phyloP scores from a whole-genome alignment of 2,888 invertebrate genomes.

The Drosophila mimica region DNA sequence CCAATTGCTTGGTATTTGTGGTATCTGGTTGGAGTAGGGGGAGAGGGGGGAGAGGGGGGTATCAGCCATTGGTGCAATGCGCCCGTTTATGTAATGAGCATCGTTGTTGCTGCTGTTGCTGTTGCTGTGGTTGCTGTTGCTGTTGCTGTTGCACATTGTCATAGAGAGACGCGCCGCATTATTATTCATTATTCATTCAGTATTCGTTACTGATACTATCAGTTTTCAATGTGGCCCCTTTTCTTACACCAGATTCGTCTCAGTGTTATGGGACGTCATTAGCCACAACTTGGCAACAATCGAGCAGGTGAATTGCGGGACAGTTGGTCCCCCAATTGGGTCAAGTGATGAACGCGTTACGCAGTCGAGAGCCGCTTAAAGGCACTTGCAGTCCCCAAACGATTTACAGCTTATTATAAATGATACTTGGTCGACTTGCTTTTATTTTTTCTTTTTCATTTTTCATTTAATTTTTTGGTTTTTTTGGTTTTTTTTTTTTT shows the following conservation, averaged over 20 bases:
- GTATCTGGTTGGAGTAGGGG: not conserved
- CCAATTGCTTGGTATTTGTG: constrained; percentile 24
- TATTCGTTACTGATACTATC: constrained; percentile 47
- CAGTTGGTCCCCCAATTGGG: constrained; percentile 33
- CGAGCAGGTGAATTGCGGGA: constrained; percentile 34
- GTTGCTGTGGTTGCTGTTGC: constrained; percentile 2
- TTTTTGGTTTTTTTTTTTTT: not conserved
- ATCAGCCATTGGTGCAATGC: constrained; percentile 56
- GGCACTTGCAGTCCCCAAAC: constrained; percentile 20
- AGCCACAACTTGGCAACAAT: constrained; percentile 45
- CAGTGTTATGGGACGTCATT: constrained; percentile 46
- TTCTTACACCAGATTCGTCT: constrained; percentile 6
- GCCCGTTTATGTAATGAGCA: constrained; percentile 70
- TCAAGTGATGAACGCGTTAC: constrained; percentile 51
- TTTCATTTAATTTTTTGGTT: too few relatives aligned
- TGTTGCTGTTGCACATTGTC: constrained; percentile 26
- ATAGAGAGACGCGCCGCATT: constrained; percentile 26
- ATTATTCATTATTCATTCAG: constrained; percentile 64
- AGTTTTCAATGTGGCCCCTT: constrained; percentile 36
- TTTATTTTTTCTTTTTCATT: not conserved
- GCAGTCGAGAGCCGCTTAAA: constrained; percentile 30
- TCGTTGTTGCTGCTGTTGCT: constrained; percentile 8
- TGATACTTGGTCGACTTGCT: not conserved
- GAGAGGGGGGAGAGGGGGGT: not conserved
- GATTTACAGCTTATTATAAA: constrained; percentile 10